Conservation (phyloP, 35 echinoderm and acorn worm genomes). For the Holothuria glaberrima region DNA sequence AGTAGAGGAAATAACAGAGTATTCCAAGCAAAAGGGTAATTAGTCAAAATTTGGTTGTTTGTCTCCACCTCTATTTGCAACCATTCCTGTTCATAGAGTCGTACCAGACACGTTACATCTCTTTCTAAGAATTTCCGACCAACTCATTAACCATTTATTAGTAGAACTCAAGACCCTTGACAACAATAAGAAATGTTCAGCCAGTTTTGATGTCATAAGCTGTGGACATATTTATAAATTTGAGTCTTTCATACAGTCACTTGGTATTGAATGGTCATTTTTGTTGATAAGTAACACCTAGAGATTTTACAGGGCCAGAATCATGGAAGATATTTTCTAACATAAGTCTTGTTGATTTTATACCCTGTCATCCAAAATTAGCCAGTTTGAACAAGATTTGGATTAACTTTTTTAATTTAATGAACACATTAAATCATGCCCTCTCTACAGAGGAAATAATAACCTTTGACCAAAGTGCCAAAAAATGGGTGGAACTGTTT, state of each 20-base stretch:
- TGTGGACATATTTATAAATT: conserved; percentile 7
- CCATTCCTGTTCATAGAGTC: conserved; percentile 26
- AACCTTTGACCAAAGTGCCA: conserved; percentile 23
- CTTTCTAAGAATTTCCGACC: conserved; percentile 41
- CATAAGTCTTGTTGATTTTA: conserved; percentile 17
- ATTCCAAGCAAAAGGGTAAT: background rate
- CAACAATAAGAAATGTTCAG: conserved; percentile 52
- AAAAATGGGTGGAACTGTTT: background rate
- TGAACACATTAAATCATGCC: conserved; percentile 12
- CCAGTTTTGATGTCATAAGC: background rate
- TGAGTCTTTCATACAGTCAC: conserved; percentile 2
- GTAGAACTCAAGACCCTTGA: conserved; percentile 43
- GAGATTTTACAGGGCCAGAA: conserved; percentile 15
- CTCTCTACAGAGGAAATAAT: conserved; percentile 5
- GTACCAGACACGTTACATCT: conserved; percentile 44
- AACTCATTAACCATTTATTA: conserved; percentile 41
- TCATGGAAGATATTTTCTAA: background rate
- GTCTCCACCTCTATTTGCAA: conserved; percentile 17
- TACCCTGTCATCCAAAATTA: background rate
- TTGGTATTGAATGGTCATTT: conserved; percentile 16
- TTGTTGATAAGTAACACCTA: conserved; percentile 2
- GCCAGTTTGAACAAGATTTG: conserved; percentile 25
- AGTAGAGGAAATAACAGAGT: background rate
- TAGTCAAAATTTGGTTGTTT: conserved; percentile 16
- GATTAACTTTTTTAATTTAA: conserved; percentile 12